Percentiles rank a stretch among this genome's conserved stretches.
phyloP scores from a whole-genome alignment of 2,797 vertebrate genomes.

The Lemur catta region DNA sequence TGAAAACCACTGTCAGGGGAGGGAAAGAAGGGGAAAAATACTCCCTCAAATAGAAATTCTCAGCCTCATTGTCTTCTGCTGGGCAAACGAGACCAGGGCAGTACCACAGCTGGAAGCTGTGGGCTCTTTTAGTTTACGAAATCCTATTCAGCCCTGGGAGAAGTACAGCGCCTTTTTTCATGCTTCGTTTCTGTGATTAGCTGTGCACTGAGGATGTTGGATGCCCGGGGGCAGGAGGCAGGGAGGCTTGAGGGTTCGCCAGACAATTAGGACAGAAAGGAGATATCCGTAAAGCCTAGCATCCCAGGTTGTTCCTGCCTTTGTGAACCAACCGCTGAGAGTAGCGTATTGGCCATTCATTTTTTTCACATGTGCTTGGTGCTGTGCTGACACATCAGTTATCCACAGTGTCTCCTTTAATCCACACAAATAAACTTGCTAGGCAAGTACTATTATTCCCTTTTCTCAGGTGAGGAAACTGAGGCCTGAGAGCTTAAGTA shows the following conservation, averaged over 20 bases:
- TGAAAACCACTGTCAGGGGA: constrained; percentile 73
- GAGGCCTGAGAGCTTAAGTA: not conserved
- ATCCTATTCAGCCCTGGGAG: not conserved
- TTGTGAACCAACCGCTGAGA: not conserved
- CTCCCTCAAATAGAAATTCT: not conserved
- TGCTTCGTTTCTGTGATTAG: not conserved
- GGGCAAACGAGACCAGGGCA: constrained; percentile 51
- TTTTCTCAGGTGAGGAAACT: not conserved
- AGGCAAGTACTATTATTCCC: not conserved
- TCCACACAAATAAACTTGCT: not conserved
- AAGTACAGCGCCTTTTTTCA: not conserved
- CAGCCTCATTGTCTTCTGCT: constrained; percentile 47
- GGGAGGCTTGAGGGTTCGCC: not conserved
- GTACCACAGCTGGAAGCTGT: not conserved
- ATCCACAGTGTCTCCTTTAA: not conserved
- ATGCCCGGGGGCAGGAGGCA: not conserved
- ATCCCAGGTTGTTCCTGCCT: not conserved
- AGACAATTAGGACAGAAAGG: not conserved
- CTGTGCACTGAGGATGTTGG: not conserved
- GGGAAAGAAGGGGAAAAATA: not conserved
- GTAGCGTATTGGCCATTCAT: not conserved
- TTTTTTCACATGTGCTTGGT: not conserved
- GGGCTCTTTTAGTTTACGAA: constrained; percentile 20
- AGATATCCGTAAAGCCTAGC: not conserved
- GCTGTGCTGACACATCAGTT: accelerated